Base-by-base conservation (phyloP, 2,113 vertebrate species). In the Etia nguti region DNA sequence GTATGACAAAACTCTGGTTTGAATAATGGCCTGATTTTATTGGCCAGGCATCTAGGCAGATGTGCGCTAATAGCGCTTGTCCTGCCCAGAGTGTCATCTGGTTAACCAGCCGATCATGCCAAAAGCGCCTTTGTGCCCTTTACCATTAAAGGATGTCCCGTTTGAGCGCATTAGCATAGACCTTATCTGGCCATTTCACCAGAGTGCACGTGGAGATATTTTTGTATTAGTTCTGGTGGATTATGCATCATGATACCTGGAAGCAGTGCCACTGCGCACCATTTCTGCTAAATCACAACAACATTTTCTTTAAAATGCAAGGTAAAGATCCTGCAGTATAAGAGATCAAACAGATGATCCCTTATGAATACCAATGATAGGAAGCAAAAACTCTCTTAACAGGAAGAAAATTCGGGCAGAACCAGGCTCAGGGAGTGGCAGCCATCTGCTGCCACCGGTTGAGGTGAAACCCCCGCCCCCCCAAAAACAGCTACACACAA, bases 11-110 rank as follows among this genome's bases (percentile, higher is more conserved):
- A 59, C 26, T 56, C 11, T 31, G 29, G 56, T 29, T 16, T 59
- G 56, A 59, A 31, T 59, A 2, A 31, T 31, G 56, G 56, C 26
- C 29, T 13, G 29, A 1, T 59, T 59, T 31, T 59, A 59, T 59
- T 59, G 56, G 24, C 56, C 3, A 1, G 24, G n/a, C n/a, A n/a
- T n/a, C n/a, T n/a, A n/a, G n/a, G 56, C 56, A 29, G 56, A 16
- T 59, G 26, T 59, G 56, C 8, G 3, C 26, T 3, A 29, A 10
- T 59, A 29, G 13, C 1, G 0, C 26, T 29, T 0, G 4, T 0
- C 56, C 26, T 59, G 26, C 56, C 26, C 56, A 29, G 56, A 59
- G 26, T 16, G 56, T 59, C 56, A 59, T 13, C 0, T 59, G 56
- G 26, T 59, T 59, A 6, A 59, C 0, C 56, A 59, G 56, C 56